phyloP scores from a whole-genome alignment of 1,140 invertebrate genomes.

The Dendrolimus punctatus region DNA sequence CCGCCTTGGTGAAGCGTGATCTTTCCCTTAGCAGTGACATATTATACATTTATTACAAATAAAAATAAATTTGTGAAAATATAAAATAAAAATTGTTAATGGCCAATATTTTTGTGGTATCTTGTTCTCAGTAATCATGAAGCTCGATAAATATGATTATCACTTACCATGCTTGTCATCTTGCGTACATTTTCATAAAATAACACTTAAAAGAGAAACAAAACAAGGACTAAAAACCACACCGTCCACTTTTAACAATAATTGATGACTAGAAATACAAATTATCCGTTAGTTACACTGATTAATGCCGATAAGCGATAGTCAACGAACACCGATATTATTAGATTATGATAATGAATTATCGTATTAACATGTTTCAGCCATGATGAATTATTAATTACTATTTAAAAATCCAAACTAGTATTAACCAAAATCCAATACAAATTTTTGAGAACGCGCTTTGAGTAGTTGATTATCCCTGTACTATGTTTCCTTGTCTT shows the following conservation, averaged over 20 bases:
- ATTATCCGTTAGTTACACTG: not conserved
- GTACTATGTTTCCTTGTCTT: no score
- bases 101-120: no score
- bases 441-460: slow-evolving; percentile 5
- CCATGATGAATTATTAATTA: slow-evolving; percentile 18
- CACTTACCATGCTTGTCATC: slow-evolving; percentile 13
- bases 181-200: no score
- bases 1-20: no score
- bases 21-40: no score
- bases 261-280: not conserved
- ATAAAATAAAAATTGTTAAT: no score
- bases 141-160: no score
- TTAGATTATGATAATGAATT: slow-evolving; percentile 32
- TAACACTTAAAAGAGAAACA: slow-evolving; percentile 5
- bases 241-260: not conserved
- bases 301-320: slow-evolving; percentile 22
- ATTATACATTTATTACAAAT: no score
- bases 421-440: no score
- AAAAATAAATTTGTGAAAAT: no score
- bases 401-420: no score
- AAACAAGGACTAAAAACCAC: slow-evolving; percentile 4
- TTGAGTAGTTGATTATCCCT: not conserved
- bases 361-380: slow-evolving; percentile 20
- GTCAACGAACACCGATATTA: slow-evolving; percentile 26
- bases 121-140: no score